Conservation (phyloP, 2,797 vertebrate species). For the Mycteria americana region DNA sequence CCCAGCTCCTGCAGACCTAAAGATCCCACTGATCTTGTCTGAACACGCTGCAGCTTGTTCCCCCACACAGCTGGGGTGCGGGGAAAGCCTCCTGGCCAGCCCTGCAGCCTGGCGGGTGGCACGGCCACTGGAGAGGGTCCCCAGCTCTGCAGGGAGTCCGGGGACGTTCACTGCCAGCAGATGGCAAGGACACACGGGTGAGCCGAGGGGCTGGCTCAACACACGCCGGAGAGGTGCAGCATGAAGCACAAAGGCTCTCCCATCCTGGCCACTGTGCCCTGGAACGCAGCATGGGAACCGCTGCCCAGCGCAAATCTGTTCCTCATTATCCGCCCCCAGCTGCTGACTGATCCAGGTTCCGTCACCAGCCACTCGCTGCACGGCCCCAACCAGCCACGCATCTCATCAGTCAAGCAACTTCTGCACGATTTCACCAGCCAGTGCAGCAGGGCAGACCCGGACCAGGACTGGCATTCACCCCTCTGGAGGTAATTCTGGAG, state of each 20-base stretch:
- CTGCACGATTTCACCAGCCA: not conserved
- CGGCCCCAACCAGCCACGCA: not conserved
- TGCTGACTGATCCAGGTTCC: not conserved
- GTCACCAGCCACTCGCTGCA: not conserved
- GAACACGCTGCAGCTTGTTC: not conserved
- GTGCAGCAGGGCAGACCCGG: accelerated
- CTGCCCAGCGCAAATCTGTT: conserved; percentile 52
- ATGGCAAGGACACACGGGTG: accelerated
- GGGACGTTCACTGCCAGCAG: not conserved
- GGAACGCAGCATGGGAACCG: conserved; percentile 14
- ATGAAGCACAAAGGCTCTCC: not conserved
- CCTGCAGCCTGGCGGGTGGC: not conserved
- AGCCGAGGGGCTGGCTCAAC: not conserved
- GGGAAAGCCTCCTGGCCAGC: not conserved
- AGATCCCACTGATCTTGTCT: not conserved
- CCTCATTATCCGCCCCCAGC: conserved; percentile 24
- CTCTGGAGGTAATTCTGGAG: not conserved
- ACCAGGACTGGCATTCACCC: not conserved
- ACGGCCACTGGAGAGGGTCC: not conserved
- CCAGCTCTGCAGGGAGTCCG: not conserved
- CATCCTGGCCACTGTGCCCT: conserved; percentile 29
- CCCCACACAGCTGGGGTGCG: accelerated
- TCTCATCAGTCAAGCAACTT: not conserved
- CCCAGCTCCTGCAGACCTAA: not conserved
- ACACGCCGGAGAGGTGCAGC: not conserved